Percentiles rank a stretch among this genome's conserved stretches.
Evolutionary conservation across 2,888 invertebrate genomes (phyloP).

Genomic region (Falcaria lacertinaria): DNA sequence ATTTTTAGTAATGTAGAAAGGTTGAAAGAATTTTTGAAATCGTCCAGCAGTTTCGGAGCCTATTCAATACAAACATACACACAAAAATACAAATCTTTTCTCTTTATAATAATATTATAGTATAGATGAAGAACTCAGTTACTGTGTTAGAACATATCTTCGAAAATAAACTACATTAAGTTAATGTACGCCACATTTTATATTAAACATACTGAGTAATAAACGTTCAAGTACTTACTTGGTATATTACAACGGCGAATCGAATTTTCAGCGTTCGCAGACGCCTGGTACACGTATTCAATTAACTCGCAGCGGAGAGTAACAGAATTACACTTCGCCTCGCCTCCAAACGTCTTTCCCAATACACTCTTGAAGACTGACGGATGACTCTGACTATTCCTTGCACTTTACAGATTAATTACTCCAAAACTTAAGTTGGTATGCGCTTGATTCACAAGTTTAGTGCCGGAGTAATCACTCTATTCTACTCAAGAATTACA

Average conservation of each 20-base stretch:
- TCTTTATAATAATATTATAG: conserved; percentile 7
- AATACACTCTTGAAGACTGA: conserved; percentile 34
- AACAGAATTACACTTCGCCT: conserved; percentile 40
- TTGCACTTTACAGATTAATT: conserved; percentile 40
- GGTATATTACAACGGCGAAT: conserved; percentile 26
- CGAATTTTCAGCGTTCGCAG: conserved; percentile 30
- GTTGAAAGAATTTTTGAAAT: too few relatives aligned
- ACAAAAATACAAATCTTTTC: conserved; percentile 7
- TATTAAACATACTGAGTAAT: conserved; percentile 6
- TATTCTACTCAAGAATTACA: conserved; percentile 16
- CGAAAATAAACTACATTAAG: too few relatives aligned
- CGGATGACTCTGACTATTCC: conserved; percentile 32
- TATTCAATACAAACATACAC: too few relatives aligned
- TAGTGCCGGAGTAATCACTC: conserved; percentile 42
- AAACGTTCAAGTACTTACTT: conserved; percentile 10
- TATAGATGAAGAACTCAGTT: too few relatives aligned
- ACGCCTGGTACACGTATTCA: conserved; percentile 38
- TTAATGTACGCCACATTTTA: conserved; percentile 8
- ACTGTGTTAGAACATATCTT: too few relatives aligned
- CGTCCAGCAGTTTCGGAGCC: too few relatives aligned
- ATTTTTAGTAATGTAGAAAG: too few relatives aligned
- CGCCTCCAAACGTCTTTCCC: conserved; percentile 23
- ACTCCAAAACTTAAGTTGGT: conserved; percentile 35
- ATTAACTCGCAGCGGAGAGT: conserved; percentile 40
- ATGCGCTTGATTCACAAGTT: conserved; percentile 44